Base-by-base conservation (phyloP, 1,140 invertebrate species). In the Bombus breviceps region DNA sequence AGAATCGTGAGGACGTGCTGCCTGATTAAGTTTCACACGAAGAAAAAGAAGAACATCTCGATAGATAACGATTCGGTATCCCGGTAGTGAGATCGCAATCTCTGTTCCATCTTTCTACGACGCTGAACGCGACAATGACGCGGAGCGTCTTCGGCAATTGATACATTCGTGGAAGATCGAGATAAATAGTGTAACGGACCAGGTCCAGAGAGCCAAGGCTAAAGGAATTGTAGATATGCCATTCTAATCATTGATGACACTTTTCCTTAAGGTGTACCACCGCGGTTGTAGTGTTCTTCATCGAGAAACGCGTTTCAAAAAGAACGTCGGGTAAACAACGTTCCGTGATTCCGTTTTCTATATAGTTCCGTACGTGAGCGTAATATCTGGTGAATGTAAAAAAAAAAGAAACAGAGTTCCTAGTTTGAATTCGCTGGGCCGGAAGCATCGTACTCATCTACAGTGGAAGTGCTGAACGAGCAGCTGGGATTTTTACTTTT, bases 1-100 rank as follows among this genome's bases (percentile, higher is more conserved):
- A 80, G 78, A 81, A 81, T 72, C 88, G 83, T 76, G 88, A 85
- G 86, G 86, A 84, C 88, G 41, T 22, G 68, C 69, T 64, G 68
- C 59, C 85, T 72, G 47, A 69, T 89, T 80, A 76, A 66, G 81
- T 73, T 80, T 41, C 41, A 80, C 74, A 39, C 18, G 74, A 85
- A 83, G 43, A 39, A 69, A 85, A 39, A 15, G 77, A 68, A 84
- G 72, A 68, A 80, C 57, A 28, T 8, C 32, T n/a, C 41, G 34
- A 53, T 8, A 66, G 28, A 57, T 25, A 69, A 39, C 28, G 37
- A 34, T 37, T 10, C 39, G 6, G 43, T 41, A 41, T 57, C 32
- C 22, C n/a, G 6, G 22, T 15, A 66, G 80, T 47, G 39, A 47
- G 34, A 43, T n/a, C 57, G n/a, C 22, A 8, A 43, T 72, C 80